phyloP scores from a whole-genome alignment of 2,113 vertebrate species.

The Phalacrocorax brasilianus region DNA sequence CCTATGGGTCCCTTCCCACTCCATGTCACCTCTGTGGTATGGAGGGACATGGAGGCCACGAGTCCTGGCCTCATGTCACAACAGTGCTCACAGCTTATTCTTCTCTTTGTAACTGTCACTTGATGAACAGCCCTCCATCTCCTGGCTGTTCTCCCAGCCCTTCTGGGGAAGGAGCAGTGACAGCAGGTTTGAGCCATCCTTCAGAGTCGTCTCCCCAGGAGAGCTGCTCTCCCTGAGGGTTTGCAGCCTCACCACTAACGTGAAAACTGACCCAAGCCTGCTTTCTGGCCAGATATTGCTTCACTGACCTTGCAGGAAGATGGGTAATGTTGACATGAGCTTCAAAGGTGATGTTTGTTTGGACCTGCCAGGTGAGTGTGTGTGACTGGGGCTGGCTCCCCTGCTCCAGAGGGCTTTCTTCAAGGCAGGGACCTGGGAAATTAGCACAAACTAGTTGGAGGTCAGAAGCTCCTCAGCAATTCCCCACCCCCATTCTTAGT shows the following conservation, averaged over 20 bases:
- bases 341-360: constrained; percentile 59
- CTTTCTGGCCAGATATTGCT: not conserved
- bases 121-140: not conserved
- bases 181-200: not conserved
- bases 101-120: not conserved
- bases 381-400: not conserved
- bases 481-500: not conserved
- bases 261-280: not conserved
- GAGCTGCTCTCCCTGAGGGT: not conserved
- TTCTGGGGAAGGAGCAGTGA: not conserved
- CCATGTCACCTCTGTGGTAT: not conserved
- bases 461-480: not conserved
- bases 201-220: not conserved
- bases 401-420: not conserved
- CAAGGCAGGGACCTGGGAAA: not conserved
- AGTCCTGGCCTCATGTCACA: not conserved
- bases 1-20: not conserved
- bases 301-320: constrained; percentile 3
- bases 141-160: not conserved
- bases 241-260: not conserved
- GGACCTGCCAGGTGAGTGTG: not conserved
- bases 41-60: not conserved
- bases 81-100: not conserved
- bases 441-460: not conserved
- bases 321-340: not conserved